Evolutionary conservation across 2,113 vertebrate species (phyloP).

Genomic region (Psophia crepitans): DNA sequence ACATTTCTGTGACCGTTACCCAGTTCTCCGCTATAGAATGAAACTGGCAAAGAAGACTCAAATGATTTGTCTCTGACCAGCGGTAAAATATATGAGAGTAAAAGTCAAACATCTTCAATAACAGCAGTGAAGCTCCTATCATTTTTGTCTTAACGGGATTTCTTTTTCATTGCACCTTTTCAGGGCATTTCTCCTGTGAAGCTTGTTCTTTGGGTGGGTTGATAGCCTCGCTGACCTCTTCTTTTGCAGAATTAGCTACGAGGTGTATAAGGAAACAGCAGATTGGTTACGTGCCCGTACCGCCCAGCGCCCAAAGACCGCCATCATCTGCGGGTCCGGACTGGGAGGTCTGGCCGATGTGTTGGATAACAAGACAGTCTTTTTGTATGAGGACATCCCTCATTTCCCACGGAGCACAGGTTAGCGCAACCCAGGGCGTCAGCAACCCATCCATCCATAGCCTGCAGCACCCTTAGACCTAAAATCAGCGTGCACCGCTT

Average conservation of each 20-base stretch:
- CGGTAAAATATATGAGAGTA: neutral
- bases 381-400: conserved; percentile 77
- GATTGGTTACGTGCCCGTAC: conserved; percentile 11
- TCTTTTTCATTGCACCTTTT: neutral
- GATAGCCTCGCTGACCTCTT: neutral
- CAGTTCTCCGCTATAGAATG: neutral
- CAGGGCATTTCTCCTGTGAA: neutral
- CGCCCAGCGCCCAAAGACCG: conserved; percentile 58
- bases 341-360: conserved; percentile 76
- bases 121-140: neutral
- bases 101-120: neutral
- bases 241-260: neutral
- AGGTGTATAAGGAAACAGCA: conserved; percentile 33
- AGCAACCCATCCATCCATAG: neutral
- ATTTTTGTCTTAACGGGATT: neutral
- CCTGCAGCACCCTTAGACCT: neutral
- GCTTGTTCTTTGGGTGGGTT: neutral
- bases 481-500: rapidly evolving
- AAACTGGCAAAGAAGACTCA: neutral
- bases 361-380: conserved; percentile 56
- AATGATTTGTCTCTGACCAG: neutral
- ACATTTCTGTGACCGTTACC: neutral
- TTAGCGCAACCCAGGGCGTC: neutral
- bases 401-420: conserved; percentile 78
- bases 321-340: conserved; percentile 84